These are phyloP conservation scores for Oryzaephilus surinamensis DNA, from an alignment of 1,140 invertebrate species.

Conservation along the genomic window DNA sequence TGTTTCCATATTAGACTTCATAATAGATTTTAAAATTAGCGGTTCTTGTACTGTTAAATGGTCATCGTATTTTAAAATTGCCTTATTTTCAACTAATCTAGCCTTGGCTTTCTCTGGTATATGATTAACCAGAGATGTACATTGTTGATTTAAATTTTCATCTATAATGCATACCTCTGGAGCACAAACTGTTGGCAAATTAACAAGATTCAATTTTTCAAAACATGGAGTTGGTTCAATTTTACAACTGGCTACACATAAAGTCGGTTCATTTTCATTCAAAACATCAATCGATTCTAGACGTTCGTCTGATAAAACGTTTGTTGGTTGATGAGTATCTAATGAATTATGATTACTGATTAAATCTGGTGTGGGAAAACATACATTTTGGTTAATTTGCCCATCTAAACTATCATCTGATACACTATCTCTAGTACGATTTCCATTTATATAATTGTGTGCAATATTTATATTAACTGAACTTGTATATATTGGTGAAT, in stretches of 20 bases:
- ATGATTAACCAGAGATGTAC: too few species aligned
- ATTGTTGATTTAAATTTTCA: too few species aligned
- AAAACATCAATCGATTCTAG: too few species aligned
- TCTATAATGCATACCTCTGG: slow-evolving; percentile 11
- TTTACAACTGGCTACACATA: too few species aligned
- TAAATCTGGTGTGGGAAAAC: slow-evolving; percentile 29
- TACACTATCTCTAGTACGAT: slow-evolving; percentile 33
- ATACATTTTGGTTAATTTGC: slow-evolving; percentile 14
- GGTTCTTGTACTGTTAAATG: too few species aligned
- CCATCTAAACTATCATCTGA: slow-evolving; percentile 37
- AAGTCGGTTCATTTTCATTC: too few species aligned
- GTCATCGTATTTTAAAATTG: too few species aligned
- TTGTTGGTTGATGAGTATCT: slow-evolving; percentile 22
- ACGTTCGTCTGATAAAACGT: too few species aligned
- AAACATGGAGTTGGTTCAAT: too few species aligned
- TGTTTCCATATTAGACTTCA: slow-evolving; percentile 11
- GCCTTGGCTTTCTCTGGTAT: slow-evolving; percentile 7
- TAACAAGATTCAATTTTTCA: too few species aligned
- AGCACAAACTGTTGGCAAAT: slow-evolving; percentile 10
- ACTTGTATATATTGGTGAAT: slow-evolving; percentile 30
- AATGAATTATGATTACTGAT: slow-evolving; percentile 34
- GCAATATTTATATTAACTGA: slow-evolving; percentile 45
- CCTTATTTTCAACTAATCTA: slow-evolving; percentile 3
- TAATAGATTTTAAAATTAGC: slow-evolving; percentile 18
- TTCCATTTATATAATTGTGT: slow-evolving; percentile 33